Evolutionary conservation across 2,888 invertebrate genomes (phyloP).

Genomic region (Acleris literana): DNA sequence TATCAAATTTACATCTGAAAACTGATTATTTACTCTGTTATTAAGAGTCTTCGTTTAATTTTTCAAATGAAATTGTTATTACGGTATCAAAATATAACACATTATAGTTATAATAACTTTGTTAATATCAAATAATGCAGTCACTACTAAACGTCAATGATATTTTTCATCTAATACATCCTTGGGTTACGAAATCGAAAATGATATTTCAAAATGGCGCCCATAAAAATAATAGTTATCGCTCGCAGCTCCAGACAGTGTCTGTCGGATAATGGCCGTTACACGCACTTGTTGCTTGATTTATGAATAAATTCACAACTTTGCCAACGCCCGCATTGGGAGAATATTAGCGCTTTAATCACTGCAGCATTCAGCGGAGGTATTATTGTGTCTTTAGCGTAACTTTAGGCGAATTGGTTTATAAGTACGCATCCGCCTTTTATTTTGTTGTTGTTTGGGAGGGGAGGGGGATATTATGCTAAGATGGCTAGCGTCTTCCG

Average conservation of each 20-base stretch:
- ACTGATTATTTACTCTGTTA: background rate
- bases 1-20: background rate
- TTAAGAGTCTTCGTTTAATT: background rate
- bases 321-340: slow-evolving; percentile 38
- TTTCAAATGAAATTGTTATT: too few species aligned
- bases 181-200: slow-evolving; percentile 9
- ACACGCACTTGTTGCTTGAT: slow-evolving; percentile 60
- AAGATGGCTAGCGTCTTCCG: too few species aligned
- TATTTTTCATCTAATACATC: too few species aligned
- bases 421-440: too few species aligned
- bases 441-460: too few species aligned
- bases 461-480: too few species aligned
- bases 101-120: too few species aligned
- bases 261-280: slow-evolving; percentile 49
- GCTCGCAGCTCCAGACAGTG: slow-evolving; percentile 30
- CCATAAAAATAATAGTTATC: slow-evolving; percentile 34
- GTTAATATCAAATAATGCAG: too few species aligned
- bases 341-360: slow-evolving; percentile 38
- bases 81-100: too few species aligned
- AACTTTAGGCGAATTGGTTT: too few species aligned
- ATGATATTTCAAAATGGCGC: slow-evolving; percentile 16
- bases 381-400: too few species aligned
- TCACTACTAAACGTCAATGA: too few species aligned
- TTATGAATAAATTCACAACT: slow-evolving; percentile 48
- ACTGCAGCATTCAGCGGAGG: background rate